Percentiles rank a stretch among this genome's conserved stretches.
Conservation (phyloP, 2,888 invertebrate species). For the Dynastes tityus region DNA sequence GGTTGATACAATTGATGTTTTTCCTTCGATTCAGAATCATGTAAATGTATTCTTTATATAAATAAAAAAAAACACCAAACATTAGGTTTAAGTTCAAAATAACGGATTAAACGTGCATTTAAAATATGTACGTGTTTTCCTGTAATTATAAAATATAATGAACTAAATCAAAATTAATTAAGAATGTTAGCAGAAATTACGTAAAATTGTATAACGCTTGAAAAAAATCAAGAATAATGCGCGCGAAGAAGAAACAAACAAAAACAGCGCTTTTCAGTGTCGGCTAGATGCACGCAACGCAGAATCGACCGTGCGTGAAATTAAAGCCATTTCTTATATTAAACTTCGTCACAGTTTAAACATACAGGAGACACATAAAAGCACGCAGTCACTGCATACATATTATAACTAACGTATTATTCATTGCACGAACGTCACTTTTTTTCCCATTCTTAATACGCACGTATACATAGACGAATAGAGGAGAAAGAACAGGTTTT, state of each 20-base stretch:
- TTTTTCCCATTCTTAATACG: conserved; percentile 38
- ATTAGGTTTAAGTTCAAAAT: too few species aligned
- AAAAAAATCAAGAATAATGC: not conserved
- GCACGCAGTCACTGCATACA: conserved; percentile 43
- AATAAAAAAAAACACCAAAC: too few species aligned
- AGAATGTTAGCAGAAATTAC: not conserved
- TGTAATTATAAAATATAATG: too few species aligned
- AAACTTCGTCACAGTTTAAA: conserved; percentile 38
- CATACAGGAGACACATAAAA: conserved; percentile 33
- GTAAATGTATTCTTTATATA: too few species aligned
- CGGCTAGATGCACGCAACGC: not conserved
- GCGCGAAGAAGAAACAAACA: not conserved
- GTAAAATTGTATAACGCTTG: not conserved
- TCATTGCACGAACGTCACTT: conserved; percentile 25
- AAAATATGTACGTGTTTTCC: too few species aligned
- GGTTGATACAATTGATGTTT: too few species aligned
- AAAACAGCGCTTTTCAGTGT: conserved; percentile 9
- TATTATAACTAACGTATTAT: conserved; percentile 37
- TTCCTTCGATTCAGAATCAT: too few species aligned
- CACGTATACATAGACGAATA: conserved; percentile 14
- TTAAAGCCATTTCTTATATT: conserved; percentile 39
- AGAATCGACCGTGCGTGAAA: conserved; percentile 24
- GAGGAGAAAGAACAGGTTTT: conserved; percentile 26
- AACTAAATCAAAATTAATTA: too few species aligned
- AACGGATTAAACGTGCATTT: too few species aligned